Conservation (phyloP, 1,140 invertebrate genomes). For the Cydia amplana region DNA sequence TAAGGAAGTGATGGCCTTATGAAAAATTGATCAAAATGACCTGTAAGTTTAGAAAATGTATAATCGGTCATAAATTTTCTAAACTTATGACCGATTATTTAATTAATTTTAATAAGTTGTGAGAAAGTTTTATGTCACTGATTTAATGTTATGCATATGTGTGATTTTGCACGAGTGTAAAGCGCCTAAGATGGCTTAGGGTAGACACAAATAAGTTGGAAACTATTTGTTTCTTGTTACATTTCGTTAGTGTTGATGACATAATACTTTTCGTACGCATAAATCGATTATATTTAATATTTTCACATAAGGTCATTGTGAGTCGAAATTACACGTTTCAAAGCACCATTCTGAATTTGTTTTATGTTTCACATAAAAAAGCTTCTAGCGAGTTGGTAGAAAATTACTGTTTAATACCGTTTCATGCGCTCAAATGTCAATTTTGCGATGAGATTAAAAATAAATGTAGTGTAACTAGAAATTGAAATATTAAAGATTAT, state of each 20-base stretch:
- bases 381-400: background rate
- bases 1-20: constrained; percentile 3
- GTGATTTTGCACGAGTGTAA: background rate
- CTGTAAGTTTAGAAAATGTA: background rate
- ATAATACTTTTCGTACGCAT: too few relatives aligned
- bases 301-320: background rate
- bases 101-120: background rate
- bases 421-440: background rate
- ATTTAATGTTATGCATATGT: background rate
- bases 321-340: too few relatives aligned
- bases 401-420: background rate
- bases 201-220: too few relatives aligned
- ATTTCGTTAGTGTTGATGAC: too few relatives aligned
- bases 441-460: background rate
- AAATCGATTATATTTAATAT: background rate
- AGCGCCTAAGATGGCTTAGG: too few relatives aligned
- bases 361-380: background rate
- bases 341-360: too few relatives aligned
- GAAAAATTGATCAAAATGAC: constrained; percentile 3
- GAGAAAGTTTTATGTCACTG: background rate
- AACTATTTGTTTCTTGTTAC: too few relatives aligned
- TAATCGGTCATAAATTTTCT: too few relatives aligned
- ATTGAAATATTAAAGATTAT: constrained; percentile 10
- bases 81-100: background rate
- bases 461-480: constrained; percentile 11